These are phyloP conservation scores for Elanus axillaris DNA, from an alignment of 2,113 vertebrate genomes.

Conservation along the genomic window DNA sequence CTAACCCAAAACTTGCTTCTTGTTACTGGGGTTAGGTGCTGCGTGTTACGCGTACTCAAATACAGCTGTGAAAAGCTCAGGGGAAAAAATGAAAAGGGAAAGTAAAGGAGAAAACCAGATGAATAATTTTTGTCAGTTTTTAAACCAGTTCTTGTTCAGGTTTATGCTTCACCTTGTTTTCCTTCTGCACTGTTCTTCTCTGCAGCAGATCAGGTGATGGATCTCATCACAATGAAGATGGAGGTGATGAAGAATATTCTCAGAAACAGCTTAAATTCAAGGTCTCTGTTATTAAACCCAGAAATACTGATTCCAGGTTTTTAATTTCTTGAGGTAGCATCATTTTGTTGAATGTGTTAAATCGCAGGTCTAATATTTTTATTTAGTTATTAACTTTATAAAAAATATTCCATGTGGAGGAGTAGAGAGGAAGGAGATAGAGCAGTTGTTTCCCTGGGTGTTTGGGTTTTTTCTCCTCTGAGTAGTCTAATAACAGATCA, in stretches of 20 bases:
- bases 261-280: neutral
- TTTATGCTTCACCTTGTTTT: neutral
- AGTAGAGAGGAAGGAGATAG: neutral
- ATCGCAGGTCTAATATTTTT: neutral
- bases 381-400: neutral
- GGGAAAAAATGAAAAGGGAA: neutral
- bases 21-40: neutral
- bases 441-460: neutral
- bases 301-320: neutral
- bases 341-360: neutral
- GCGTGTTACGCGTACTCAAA: neutral
- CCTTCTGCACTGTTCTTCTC: neutral
- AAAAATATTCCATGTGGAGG: neutral
- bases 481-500: neutral
- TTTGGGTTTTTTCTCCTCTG: neutral
- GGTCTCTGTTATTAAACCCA: neutral
- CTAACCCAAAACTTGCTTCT: neutral
- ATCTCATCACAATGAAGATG: neutral
- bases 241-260: neutral
- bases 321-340: neutral
- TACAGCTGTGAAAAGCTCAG: neutral
- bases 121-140: neutral
- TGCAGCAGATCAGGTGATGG: neutral
- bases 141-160: neutral
- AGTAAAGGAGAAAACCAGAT: neutral